Evolutionary conservation across 2,888 invertebrate genomes (phyloP).

Genomic region (Drosophila emarginata): DNA sequence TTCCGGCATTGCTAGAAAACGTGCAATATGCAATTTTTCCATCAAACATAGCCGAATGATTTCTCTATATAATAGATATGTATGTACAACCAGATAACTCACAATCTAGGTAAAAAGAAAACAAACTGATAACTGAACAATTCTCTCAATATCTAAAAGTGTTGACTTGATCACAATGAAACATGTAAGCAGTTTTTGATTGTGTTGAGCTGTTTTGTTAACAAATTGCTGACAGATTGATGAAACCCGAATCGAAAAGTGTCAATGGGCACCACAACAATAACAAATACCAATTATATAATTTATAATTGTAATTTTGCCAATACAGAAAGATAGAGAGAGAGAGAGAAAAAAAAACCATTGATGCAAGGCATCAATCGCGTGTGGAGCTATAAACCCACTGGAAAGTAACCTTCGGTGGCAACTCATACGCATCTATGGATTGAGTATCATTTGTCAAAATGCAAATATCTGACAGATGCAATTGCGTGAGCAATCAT

Average conservation of each 20-base stretch:
- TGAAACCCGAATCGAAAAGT: neutral
- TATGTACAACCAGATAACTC: neutral
- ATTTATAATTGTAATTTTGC: slow-evolving; percentile 1
- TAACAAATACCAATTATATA: neutral
- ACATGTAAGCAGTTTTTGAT: neutral
- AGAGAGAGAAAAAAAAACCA: neutral
- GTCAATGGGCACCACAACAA: slow-evolving; percentile 1
- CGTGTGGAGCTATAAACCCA: neutral
- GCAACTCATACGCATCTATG: slow-evolving; percentile 32
- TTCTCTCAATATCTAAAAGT: neutral
- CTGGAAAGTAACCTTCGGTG: slow-evolving; percentile 23
- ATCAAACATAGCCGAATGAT: too few species aligned
- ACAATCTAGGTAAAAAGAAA: neutral
- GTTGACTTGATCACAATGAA: slow-evolving; percentile 5
- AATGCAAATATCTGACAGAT: slow-evolving; percentile 38
- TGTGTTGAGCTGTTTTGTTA: neutral
- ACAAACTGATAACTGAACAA: slow-evolving; percentile 3
- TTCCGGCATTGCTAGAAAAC: too few species aligned
- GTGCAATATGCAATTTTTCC: too few species aligned
- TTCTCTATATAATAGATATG: too few species aligned
- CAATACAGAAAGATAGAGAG: neutral
- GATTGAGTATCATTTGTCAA: slow-evolving; percentile 26
- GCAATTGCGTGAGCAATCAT: slow-evolving; percentile 54
- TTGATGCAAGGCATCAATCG: neutral
- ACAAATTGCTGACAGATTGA: neutral